Base-by-base conservation (phyloP, 2,888 invertebrate genomes). In the Nebria brevicollis region DNA sequence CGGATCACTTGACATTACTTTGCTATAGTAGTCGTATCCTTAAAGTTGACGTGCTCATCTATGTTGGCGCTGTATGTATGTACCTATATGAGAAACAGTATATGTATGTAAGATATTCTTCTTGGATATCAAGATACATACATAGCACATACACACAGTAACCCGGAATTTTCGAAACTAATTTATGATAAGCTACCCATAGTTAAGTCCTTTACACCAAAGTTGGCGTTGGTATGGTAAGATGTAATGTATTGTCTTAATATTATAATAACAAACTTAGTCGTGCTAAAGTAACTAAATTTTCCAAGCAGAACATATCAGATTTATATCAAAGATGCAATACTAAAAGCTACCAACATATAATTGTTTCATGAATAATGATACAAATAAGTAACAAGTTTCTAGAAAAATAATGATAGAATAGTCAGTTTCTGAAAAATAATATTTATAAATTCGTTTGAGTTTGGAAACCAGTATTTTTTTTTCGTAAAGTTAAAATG, bases 181-280 rank as follows among this genome's bases (percentile, higher is more conserved):
- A 54, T 54, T 54, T 54, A 54, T 54, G 54, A 54, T 54, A 54
- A 54, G 54, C 54, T 54, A 54, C 54, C 54, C 54, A 54, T 54
- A 54, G 54, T 13, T 54, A 54, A 54, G 54, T 54, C 54, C 54
- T 54, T 54, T 54, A 54, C 13, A 13, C 54, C 11, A 54, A 54
- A 54, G 11, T 54, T 54, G 13, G 54, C 54, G 54, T 54, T 54
- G 8, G 11, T 54, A 7, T 8, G 2, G 11, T 54, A 54, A 54
- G 54, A 54, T 54, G 6, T 54, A 54, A 54, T 54, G 54, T 54
- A 54, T 54, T 54, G 54, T 54, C 54, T 54, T 54, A 54, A 54
- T 54, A 54, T 54, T 54, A 54, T 54, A 54, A 54, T 54, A 54
- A 11, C 54, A 54, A 54, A 54, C 54, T 54, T 54, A 54, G 54